Evolutionary conservation across 2,888 invertebrate species (phyloP).

Genomic region (Thumatha senex): DNA sequence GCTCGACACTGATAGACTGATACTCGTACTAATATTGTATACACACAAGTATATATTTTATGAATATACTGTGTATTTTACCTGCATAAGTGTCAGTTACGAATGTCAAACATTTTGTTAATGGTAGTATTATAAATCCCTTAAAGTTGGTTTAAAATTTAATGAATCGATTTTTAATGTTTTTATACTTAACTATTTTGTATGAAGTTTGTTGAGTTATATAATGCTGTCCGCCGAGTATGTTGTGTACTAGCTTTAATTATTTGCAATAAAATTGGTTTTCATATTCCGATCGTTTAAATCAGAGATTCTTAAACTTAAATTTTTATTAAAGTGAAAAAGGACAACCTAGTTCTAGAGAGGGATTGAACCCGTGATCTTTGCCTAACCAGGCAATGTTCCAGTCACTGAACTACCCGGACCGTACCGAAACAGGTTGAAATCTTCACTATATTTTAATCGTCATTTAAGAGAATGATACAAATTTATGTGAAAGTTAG

Average conservation of each 20-base stretch:
- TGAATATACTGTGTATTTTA: conserved; percentile 43
- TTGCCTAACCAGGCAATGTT: no score
- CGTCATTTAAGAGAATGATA: no score
- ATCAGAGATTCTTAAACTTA: conserved; percentile 42
- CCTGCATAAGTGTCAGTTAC: conserved; percentile 55
- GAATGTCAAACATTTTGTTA: conserved; percentile 68
- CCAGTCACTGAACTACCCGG: no score
- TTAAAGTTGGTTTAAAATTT: conserved; percentile 24
- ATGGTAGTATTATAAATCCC: conserved; percentile 10
- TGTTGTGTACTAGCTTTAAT: conserved; percentile 59
- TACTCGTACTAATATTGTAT: no score
- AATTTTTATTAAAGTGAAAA: no score
- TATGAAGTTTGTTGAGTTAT: conserved; percentile 48
- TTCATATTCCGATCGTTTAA: conserved; percentile 34
- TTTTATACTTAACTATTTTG: conserved; percentile 44
- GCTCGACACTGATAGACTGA: no score
- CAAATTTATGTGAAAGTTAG: no score
- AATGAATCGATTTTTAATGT: conserved; percentile 17
- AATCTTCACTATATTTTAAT: no score
- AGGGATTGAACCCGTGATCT: no score
- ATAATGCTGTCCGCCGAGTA: conserved; percentile 46
- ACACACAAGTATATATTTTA: conserved; percentile 44
- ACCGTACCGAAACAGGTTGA: no score
- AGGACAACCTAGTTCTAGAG: no score
- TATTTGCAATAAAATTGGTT: conserved; percentile 70